Percentiles rank a stretch among this genome's conserved stretches.
phyloP scores from a whole-genome alignment of 2,888 invertebrate genomes.

The Tholera decimalis region DNA sequence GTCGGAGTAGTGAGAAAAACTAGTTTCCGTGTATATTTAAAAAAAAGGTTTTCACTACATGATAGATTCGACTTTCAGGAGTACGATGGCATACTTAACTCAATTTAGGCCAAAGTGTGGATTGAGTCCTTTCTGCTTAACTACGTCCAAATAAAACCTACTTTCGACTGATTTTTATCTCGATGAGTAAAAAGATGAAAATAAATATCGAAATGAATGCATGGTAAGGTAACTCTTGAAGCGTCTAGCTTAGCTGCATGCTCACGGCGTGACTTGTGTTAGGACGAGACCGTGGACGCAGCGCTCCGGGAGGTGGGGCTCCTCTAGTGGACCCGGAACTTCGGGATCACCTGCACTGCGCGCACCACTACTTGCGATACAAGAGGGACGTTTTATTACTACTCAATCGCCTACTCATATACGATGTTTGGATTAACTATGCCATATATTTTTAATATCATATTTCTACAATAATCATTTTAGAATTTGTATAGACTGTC shows the following conservation, averaged over 20 bases:
- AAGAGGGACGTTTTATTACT: constrained; percentile 18
- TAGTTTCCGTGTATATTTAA: no score
- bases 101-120: no score
- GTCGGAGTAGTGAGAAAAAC: no score
- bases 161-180: constrained; percentile 30
- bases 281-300: constrained; percentile 98
- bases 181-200: constrained; percentile 25
- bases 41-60: no score
- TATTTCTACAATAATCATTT: constrained; percentile 45
- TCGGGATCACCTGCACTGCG: constrained; percentile 37
- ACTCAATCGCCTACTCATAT: constrained; percentile 24
- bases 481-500: constrained; percentile 46
- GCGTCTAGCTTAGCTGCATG: constrained; percentile 67
- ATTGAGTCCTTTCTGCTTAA: no score
- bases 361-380: constrained; percentile 28
- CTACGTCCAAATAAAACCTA: constrained; percentile 33
- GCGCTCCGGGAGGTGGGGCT: constrained; percentile 98
- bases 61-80: no score
- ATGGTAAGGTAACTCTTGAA: constrained; percentile 43
- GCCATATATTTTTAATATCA: constrained; percentile 58
- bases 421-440: constrained; percentile 26
- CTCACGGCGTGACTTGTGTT: constrained; percentile 75
- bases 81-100: no score
- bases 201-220: constrained; percentile 41
- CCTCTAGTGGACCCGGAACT: constrained; percentile 87